These are phyloP conservation scores for Hyposoter didymator DNA, from an alignment of 2,888 invertebrate species.

Conservation along the genomic window DNA sequence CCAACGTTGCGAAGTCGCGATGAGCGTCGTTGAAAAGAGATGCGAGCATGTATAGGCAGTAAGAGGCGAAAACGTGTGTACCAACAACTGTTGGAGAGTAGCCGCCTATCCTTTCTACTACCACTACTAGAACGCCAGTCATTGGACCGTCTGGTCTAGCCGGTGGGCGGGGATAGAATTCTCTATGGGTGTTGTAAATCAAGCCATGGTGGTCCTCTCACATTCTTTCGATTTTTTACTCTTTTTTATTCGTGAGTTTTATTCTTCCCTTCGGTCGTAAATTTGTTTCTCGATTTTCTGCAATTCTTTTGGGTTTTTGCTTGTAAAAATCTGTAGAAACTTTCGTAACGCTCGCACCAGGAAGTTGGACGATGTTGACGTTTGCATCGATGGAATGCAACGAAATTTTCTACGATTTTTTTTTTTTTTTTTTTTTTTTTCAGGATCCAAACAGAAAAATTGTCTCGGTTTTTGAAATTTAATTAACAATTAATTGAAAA, in stretches of 20 bases:
- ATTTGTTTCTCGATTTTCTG: slow-evolving; percentile 23
- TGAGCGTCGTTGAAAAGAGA: neutral
- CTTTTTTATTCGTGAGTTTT: slow-evolving; percentile 16
- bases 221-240: slow-evolving; percentile 61
- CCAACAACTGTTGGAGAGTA: slow-evolving; percentile 25
- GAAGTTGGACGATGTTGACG: too few species aligned
- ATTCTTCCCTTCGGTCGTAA: slow-evolving; percentile 3
- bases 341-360: neutral
- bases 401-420: too few species aligned
- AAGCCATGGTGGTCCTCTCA: slow-evolving; percentile 74
- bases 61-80: slow-evolving; percentile 29
- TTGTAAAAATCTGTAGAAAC: neutral
- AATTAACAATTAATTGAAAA: too few species aligned
- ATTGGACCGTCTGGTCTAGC: slow-evolving; percentile 78
- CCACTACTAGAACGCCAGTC: slow-evolving; percentile 73
- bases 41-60: neutral
- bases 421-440: too few species aligned
- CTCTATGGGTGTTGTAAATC: slow-evolving; percentile 77
- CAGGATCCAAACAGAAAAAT: too few species aligned
- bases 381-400: too few species aligned
- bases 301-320: neutral
- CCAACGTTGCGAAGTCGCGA: too few species aligned
- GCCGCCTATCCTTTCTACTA: slow-evolving; percentile 75
- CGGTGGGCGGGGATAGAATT: slow-evolving; percentile 80
- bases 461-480: too few species aligned